These are phyloP conservation scores for Drosophila prolongata DNA, from an alignment of 2,888 invertebrate genomes.

Conservation along the genomic window DNA sequence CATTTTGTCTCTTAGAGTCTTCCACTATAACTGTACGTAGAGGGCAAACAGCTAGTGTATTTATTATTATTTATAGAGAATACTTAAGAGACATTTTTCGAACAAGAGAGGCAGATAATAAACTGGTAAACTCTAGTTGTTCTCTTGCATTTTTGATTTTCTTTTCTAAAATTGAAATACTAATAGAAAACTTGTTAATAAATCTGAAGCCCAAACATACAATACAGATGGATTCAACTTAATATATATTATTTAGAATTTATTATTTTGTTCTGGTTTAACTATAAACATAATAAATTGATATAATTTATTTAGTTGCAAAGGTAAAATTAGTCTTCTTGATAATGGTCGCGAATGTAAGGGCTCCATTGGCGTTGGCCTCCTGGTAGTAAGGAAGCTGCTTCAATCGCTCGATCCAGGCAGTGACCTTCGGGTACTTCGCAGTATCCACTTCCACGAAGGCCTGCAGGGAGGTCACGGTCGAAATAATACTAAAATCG, in stretches of 20 bases:
- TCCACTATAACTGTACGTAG: neutral
- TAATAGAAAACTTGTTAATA: no score
- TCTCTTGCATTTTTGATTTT: no score
- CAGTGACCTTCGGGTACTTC: slow-evolving; percentile 67
- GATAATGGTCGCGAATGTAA: slow-evolving; percentile 28
- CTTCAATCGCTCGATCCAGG: slow-evolving; percentile 75
- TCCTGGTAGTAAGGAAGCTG: slow-evolving; percentile 76
- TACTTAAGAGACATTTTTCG: slow-evolving; percentile 51
- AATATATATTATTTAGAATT: no score
- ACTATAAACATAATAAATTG: no score
- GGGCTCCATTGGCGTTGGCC: slow-evolving; percentile 64
- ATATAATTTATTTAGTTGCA: neutral
- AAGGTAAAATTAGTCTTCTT: slow-evolving; percentile 15
- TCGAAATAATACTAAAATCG: slow-evolving; percentile 76
- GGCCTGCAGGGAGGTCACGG: slow-evolving; percentile 63
- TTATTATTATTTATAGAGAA: slow-evolving; percentile 6
- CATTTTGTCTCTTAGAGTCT: slow-evolving; percentile 5
- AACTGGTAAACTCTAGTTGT: no score
- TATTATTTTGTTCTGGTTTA: no score
- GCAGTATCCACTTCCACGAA: slow-evolving; percentile 60
- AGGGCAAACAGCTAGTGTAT: neutral
- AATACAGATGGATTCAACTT: no score
- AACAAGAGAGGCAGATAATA: neutral
- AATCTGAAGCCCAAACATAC: no score
- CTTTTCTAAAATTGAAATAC: no score